phyloP scores from a whole-genome alignment of 53 echinoderm and acorn worm species.

The Hippasteria phrygiana region DNA sequence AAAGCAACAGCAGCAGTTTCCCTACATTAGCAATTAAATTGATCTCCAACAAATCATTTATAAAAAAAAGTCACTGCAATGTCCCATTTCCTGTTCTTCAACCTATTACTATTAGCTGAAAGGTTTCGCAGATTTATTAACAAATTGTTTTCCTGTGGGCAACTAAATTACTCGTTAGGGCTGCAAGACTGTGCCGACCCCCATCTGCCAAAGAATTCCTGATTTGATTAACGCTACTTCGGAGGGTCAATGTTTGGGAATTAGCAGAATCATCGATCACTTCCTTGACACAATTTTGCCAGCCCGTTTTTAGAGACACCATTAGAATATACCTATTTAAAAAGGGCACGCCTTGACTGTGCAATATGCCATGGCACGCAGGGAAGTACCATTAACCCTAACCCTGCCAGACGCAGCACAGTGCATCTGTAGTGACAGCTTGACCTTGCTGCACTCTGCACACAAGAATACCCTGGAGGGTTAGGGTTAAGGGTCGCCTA shows the following conservation, averaged over 20 bases:
- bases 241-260: neutral
- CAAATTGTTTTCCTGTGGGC: neutral
- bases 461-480: no score
- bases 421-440: no score
- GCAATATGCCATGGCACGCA: no score
- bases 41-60: neutral
- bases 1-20: no score
- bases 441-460: no score
- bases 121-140: slow-evolving; percentile 5
- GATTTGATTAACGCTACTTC: neutral
- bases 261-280: neutral
- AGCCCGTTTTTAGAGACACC: neutral
- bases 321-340: no score
- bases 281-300: neutral
- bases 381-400: no score
- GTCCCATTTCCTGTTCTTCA: neutral
- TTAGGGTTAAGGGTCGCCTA: no score
- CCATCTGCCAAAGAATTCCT: neutral
- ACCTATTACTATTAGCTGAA: neutral
- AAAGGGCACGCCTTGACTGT: no score
- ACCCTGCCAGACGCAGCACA: no score
- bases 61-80: neutral
- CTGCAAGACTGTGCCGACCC: neutral
- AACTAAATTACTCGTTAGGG: neutral
- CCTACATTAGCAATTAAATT: no score